These are phyloP conservation scores for Cataglyphis cursor DNA, from an alignment of 2,888 invertebrate genomes.

Conservation along the genomic window DNA sequence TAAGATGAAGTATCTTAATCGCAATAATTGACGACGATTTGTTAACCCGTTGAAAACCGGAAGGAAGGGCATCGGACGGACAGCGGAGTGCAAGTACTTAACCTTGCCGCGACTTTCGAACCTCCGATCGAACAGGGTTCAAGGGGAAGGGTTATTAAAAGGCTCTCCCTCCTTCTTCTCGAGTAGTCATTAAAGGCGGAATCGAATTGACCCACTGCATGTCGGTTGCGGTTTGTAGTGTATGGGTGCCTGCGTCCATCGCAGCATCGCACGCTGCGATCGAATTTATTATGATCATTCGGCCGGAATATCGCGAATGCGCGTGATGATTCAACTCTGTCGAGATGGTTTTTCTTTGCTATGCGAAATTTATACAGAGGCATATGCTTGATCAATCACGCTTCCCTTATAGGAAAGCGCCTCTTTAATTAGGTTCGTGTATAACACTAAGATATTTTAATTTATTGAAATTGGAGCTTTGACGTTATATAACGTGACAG, in stretches of 20 bases:
- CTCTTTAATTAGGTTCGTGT: neutral
- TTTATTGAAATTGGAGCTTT: neutral
- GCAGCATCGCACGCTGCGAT: slow-evolving; percentile 47
- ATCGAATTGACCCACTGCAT: slow-evolving; percentile 59
- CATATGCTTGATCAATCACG: slow-evolving; percentile 3
- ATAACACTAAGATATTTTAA: slow-evolving; percentile 7
- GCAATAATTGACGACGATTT: slow-evolving; percentile 16
- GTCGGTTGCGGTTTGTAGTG: slow-evolving; percentile 36
- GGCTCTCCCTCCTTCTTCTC: neutral
- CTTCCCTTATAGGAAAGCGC: slow-evolving; percentile 8
- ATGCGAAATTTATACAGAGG: slow-evolving; percentile 29
- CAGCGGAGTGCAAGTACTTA: slow-evolving; percentile 50
- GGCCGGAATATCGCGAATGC: slow-evolving; percentile 18
- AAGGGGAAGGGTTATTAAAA: slow-evolving; percentile 59
- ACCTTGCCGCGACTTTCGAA: slow-evolving; percentile 61
- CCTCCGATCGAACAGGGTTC: slow-evolving; percentile 50
- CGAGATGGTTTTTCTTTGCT: slow-evolving; percentile 17
- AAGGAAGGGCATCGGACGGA: slow-evolving; percentile 40
- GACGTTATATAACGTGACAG: neutral
- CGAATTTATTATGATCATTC: slow-evolving; percentile 53
- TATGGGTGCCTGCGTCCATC: neutral
- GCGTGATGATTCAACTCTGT: slow-evolving; percentile 29
- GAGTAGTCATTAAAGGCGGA: slow-evolving; percentile 53
- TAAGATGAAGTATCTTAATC: slow-evolving; percentile 2
- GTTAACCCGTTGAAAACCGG: slow-evolving; percentile 28